Conservation (phyloP, 2,888 invertebrate genomes). For the Microchrysa polita region DNA sequence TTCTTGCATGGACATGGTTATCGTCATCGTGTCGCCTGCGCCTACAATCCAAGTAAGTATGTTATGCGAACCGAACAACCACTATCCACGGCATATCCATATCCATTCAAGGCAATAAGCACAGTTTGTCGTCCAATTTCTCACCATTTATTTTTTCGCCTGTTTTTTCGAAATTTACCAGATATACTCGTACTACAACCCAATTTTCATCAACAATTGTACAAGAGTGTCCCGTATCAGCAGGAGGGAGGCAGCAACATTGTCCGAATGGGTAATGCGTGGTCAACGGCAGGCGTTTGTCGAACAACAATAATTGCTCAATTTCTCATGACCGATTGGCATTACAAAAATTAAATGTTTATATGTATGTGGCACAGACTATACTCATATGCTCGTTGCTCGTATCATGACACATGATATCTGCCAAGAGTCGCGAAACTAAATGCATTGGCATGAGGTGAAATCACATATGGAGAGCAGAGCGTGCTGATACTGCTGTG, state of each 20-base stretch:
- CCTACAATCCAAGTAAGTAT: no score
- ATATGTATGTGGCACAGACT: background rate
- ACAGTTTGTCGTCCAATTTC: conserved; percentile 35
- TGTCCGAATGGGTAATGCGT: no score
- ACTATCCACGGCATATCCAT: conserved; percentile 4
- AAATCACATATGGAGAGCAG: background rate
- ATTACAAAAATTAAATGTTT: background rate
- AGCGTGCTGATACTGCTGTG: background rate
- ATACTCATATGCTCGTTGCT: no score
- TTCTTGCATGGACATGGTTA: no score
- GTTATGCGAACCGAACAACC: no score
- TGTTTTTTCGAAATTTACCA: conserved; percentile 11
- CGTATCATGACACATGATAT: no score
- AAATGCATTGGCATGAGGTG: background rate
- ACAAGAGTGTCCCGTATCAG: background rate
- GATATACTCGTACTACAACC: conserved; percentile 29
- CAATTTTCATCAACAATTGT: conserved; percentile 27
- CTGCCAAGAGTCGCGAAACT: background rate
- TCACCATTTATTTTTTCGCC: conserved; percentile 26
- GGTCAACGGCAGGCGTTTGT: no score
- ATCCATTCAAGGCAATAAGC: conserved; percentile 15
- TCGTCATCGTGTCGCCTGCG: no score
- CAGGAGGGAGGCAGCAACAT: conserved; percentile 1
- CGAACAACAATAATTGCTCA: conserved; percentile 36
- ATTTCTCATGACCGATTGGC: conserved; percentile 31